phyloP scores from a whole-genome alignment of 1,140 invertebrate genomes.

The Asbolus verrucosus region DNA sequence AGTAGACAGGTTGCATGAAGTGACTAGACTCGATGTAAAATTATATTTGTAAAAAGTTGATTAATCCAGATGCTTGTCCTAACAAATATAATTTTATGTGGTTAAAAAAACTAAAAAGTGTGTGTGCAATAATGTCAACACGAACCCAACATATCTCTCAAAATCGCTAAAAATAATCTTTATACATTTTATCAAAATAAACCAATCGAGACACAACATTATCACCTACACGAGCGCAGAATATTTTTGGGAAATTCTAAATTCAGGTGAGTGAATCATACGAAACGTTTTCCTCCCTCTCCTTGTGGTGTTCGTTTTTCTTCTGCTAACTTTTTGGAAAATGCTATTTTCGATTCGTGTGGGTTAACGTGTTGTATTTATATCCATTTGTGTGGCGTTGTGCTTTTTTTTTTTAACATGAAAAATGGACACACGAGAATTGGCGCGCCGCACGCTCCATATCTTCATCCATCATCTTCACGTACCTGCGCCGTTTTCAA shows the following conservation, averaged over 20 bases:
- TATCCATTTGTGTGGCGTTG: background rate
- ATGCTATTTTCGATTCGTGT: slow-evolving; percentile 19
- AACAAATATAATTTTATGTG: slow-evolving; percentile 29
- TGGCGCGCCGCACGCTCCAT: slow-evolving; percentile 13
- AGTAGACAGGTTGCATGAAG: slow-evolving; percentile 56
- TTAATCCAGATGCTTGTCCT: slow-evolving; percentile 12
- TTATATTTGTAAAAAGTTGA: slow-evolving; percentile 38
- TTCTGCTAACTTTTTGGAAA: slow-evolving; percentile 9
- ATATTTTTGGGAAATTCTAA: slow-evolving; percentile 30
- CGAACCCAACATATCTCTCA: slow-evolving; percentile 14
- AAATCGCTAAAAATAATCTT: slow-evolving; percentile 24
- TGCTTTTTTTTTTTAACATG: slow-evolving; percentile 14
- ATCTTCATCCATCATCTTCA: slow-evolving; percentile 11
- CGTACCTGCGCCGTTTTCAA: too few species aligned
- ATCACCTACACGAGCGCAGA: slow-evolving; percentile 27
- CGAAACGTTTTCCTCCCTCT: slow-evolving; percentile 42
- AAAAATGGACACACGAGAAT: slow-evolving; percentile 21
- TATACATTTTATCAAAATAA: slow-evolving; percentile 38
- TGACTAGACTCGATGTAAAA: slow-evolving; percentile 32
- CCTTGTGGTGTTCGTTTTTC: slow-evolving; percentile 21
- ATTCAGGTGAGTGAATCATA: slow-evolving; percentile 43
- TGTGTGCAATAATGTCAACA: slow-evolving; percentile 33
- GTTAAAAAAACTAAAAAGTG: slow-evolving; percentile 21
- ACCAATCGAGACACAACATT: slow-evolving; percentile 35
- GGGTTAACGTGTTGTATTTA: slow-evolving; percentile 2